Conservation (phyloP, 1,140 invertebrate genomes). For the Zaprionus ghesquierei region DNA sequence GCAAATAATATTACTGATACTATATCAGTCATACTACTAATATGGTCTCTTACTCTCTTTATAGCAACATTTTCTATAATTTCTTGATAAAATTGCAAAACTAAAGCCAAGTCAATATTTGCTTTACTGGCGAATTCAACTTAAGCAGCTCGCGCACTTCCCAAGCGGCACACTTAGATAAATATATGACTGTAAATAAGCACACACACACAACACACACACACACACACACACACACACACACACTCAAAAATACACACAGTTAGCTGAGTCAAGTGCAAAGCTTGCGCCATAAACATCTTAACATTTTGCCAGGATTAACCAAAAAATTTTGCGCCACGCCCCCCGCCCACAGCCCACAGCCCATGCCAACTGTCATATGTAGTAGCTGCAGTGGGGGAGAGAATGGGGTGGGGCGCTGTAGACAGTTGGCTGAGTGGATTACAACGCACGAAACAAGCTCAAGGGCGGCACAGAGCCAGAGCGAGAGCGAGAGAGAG, state of each 20-base stretch:
- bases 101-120: neutral
- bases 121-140: neutral
- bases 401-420: neutral
- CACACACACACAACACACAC: neutral
- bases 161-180: neutral
- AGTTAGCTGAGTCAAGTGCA: neutral
- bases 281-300: slow-evolving; percentile 34
- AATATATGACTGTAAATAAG: neutral
- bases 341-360: neutral
- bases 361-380: slow-evolving; percentile 52
- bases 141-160: neutral
- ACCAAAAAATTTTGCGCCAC: slow-evolving; percentile 25
- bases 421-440: slow-evolving; percentile 46
- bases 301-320: slow-evolving; percentile 27
- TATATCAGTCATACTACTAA: too few relatives aligned
- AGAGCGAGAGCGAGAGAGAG: neutral
- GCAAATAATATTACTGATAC: too few relatives aligned
- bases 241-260: neutral
- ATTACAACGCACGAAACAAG: slow-evolving; percentile 71
- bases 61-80: neutral
- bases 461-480: slow-evolving; percentile 39
- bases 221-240: neutral
- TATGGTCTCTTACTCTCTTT: neutral
- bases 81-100: neutral
- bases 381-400: neutral